Conservation (phyloP, 2,113 vertebrate species). For the Bujurquina vittata region DNA sequence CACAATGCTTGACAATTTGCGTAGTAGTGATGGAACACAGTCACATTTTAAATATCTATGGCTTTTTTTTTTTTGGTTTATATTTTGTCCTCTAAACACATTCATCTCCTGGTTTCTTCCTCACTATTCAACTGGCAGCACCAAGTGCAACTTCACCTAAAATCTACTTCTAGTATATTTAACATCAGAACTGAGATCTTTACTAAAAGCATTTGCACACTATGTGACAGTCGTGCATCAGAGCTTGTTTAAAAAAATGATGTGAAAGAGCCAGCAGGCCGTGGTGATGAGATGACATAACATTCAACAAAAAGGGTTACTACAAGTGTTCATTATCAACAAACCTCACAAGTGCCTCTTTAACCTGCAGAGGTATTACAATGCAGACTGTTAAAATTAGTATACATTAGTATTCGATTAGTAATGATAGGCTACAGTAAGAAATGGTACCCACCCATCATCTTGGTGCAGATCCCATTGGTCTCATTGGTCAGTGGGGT, state of each 20-base stretch:
- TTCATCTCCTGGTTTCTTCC: neutral
- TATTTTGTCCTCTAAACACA: no score
- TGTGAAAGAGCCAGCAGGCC: slow-evolving; percentile 24
- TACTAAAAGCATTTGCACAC: neutral
- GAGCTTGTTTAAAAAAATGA: neutral
- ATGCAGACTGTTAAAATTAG: slow-evolving; percentile 80
- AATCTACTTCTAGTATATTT: neutral
- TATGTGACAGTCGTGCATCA: slow-evolving; percentile 14
- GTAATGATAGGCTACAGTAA: neutral
- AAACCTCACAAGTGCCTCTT: slow-evolving; percentile 86
- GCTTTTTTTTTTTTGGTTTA: no score
- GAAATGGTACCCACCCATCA: slow-evolving; percentile 83
- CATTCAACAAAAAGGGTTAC: slow-evolving; percentile 59
- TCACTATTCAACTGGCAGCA: neutral
- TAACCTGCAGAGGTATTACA: slow-evolving; percentile 87
- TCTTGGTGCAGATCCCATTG: slow-evolving; percentile 75
- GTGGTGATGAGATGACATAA: slow-evolving; percentile 59
- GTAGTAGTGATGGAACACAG: no score
- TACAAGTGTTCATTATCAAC: slow-evolving; percentile 75
- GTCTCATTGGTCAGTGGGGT: slow-evolving; percentile 59
- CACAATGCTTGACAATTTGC: no score
- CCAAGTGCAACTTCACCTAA: neutral
- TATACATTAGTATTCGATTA: slow-evolving; percentile 12
- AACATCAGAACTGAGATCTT: neutral
- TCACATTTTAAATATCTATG: no score